Base-by-base conservation (phyloP, 2,797 vertebrate genomes). In the Sebastiscus albofasciatus region DNA sequence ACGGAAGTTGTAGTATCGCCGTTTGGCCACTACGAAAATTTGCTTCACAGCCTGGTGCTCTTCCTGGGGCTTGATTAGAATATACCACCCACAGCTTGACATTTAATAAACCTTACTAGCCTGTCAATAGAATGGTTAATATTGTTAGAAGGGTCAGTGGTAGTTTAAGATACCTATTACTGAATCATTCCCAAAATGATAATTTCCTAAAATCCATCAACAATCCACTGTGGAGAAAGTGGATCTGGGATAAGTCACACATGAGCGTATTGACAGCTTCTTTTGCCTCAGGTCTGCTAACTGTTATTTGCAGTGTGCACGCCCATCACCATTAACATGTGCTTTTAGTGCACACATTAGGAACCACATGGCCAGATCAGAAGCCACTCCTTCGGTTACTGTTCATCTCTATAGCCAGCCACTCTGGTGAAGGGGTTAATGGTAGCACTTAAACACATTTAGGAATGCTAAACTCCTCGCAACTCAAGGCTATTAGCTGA, bases 361-460 rank as follows among this genome's bases (percentile, higher is more conserved):
- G 62, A 82, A 49, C 31, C 78, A 65, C n/a, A 1, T 67, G 58
- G 56, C 18, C 46, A 49, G 7, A 49, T 8, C 29, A 24, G 20
- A 54, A 72, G 56, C 36, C 27, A 5, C 67, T 75, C 26, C 65
- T 76, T 29, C 33, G 12, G 56, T 58, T 12, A 26, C 67, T 20
- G 27, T 36, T 78, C 66, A 55, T 74, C 64, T 65, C 66, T 11
- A 55, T 52, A 29, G 62, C 4, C 31, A 54, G 54, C 67, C 10
- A 3, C 34, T 71, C 68, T 72, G 67, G 29, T 85, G 64, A 61
- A 77, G 46, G 61, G 81, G 80, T 83, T 93, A 90, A 92, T 90
- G 87, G 90, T 80, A 80, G 88, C 86, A 89, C 88, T 93, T 71
- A 59, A 56, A 88, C 80, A 89, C 85, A 81, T 90, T 88, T 90